Evolutionary conservation across 2,888 invertebrate species (phyloP).

Genomic region (Drosophila monieri): DNA sequence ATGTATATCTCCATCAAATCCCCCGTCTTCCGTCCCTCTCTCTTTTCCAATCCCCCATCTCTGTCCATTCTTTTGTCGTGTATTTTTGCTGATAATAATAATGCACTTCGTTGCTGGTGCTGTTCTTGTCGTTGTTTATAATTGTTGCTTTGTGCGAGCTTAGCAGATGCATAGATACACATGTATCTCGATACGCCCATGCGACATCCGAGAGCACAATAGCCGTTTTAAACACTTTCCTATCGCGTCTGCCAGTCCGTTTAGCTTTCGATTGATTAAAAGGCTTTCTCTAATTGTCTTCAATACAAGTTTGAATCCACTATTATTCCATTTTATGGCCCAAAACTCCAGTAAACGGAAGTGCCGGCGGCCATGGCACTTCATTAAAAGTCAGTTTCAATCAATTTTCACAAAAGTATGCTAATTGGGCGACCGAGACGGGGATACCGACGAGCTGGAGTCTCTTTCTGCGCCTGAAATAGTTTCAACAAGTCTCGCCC

Average conservation of each 20-base stretch:
- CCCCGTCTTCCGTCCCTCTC: conserved; percentile 9
- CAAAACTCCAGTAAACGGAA: not conserved
- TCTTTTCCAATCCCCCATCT: not conserved
- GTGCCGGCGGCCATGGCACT: conserved; percentile 34
- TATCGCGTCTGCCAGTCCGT: no score
- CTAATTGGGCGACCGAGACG: conserved; percentile 55
- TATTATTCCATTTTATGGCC: no score
- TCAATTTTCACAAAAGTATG: conserved; percentile 68
- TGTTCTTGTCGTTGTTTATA: conserved; percentile 64
- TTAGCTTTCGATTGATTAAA: no score
- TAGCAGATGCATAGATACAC: conserved; percentile 44
- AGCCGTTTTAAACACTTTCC: not conserved
- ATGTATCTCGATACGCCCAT: conserved; percentile 13
- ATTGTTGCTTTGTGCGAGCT: conserved; percentile 60
- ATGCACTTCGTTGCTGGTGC: conserved; percentile 64
- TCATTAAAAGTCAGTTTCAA: conserved; percentile 55
- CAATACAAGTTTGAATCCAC: no score
- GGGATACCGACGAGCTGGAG: conserved; percentile 3
- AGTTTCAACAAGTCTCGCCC: conserved; percentile 62
- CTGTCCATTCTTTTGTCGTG: conserved; percentile 54
- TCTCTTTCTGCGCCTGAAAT: conserved; percentile 62
- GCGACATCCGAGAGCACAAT: conserved; percentile 17
- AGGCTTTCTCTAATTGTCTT: no score
- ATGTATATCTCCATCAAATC: conserved; percentile 18
- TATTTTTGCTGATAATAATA: conserved; percentile 72